Percentiles rank a stretch among this genome's conserved stretches.
These are phyloP conservation scores for Prosapia bicincta DNA, from an alignment of 2,888 invertebrate species.

Conservation along the genomic window DNA sequence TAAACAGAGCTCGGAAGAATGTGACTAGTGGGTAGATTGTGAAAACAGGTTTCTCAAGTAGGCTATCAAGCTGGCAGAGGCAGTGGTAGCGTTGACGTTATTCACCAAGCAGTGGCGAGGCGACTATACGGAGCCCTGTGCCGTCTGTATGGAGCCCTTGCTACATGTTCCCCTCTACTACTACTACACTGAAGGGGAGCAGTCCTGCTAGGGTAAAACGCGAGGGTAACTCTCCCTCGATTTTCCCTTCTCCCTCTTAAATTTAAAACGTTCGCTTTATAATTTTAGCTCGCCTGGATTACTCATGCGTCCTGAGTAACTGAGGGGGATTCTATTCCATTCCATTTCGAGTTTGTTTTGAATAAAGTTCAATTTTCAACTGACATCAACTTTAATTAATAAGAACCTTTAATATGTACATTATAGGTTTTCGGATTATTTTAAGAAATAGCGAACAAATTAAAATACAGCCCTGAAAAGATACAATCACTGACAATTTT, in stretches of 20 bases:
- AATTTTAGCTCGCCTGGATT: slow-evolving; percentile 7
- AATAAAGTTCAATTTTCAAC: not conserved
- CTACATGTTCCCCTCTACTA: slow-evolving; percentile 6
- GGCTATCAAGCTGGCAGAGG: slow-evolving; percentile 5
- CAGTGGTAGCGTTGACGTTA: not conserved
- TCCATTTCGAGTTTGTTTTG: not conserved
- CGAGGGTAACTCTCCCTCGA: not conserved
- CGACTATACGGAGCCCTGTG: not conserved
- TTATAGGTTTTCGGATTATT: no score
- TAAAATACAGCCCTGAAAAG: no score
- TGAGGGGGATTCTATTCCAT: not conserved
- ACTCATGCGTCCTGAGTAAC: not conserved
- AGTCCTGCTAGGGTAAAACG: not conserved
- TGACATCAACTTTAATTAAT: not conserved
- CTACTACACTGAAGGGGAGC: slow-evolving; percentile 13
- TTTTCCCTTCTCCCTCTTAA: not conserved
- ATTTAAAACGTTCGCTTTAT: slow-evolving; percentile 14
- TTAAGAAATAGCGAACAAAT: no score
- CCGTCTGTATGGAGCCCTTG: not conserved
- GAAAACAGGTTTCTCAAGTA: slow-evolving; percentile 23
- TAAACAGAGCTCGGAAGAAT: not conserved
- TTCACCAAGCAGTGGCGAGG: not conserved
- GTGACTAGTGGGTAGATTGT: not conserved
- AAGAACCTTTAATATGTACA: no score
- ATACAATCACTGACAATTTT: no score